Evolutionary conservation across 2,888 invertebrate species (phyloP), one percentile per base, ranked within the genome.

Genomic region (Troilus luridus): DNA sequence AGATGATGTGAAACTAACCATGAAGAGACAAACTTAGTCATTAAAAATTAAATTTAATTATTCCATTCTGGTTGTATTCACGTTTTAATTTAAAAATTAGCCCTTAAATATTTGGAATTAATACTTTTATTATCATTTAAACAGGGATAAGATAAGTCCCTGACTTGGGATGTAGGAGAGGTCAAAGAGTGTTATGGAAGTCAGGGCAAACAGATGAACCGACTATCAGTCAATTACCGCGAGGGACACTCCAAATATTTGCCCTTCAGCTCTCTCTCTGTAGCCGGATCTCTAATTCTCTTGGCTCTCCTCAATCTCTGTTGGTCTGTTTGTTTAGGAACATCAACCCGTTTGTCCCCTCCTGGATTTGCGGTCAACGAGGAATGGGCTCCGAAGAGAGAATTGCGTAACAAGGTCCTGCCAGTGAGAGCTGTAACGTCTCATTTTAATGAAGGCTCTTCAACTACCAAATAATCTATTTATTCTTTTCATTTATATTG

Each of bases 171-270:
- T 6, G 17, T 7, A n/a, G 56, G 81, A 81, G 56, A 89, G 89
- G 54, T 54, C 54, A 67, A 17, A 88, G 67, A 89, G 41, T 64
- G 67, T 54, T 58, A 56, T 58, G 85, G 56, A 54, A 85, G 85
- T 58, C 21, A 85, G 56, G 11, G n/a, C 85, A 85, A 85, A 85
- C 85, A 85, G 85, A 56, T 58, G 85, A 85, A 56, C 56, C 62
- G 89, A 89, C 89, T 67, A 89, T 89, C 89, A 89, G 89, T 89
- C 89, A 89, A 89, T 89, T 89, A 89, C 89, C 19, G 64, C 54
- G 21, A 89, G 60, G 64, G 89, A 64, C 89, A 89, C 60, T 89
- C 60, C 62, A 89, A 89, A 89, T 89, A 89, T 89, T 89, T 62
- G 54, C 89, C 88, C 27, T n/a, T 0, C 27, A 21, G 14, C 88